These are phyloP conservation scores for Euclidia mi DNA, from an alignment of 2,888 invertebrate species.

Conservation along the genomic window DNA sequence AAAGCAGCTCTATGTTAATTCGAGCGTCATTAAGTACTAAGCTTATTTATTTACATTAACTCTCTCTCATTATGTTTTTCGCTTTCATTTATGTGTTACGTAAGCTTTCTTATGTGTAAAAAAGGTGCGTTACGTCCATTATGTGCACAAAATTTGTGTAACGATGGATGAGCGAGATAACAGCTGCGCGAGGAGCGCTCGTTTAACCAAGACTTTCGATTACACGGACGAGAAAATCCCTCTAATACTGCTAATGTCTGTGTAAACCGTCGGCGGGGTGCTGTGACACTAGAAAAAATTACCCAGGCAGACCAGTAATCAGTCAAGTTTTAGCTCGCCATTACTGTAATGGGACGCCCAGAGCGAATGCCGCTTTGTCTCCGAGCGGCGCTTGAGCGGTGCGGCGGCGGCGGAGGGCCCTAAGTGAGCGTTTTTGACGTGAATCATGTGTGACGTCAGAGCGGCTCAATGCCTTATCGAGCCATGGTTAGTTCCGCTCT, in stretches of 20 bases:
- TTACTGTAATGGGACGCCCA: conserved; percentile 80
- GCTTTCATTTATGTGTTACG: conserved; percentile 20
- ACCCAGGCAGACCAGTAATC: conserved; percentile 78
- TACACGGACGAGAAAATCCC: conserved; percentile 72
- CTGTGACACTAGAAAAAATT: conserved; percentile 78
- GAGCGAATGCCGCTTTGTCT: conserved; percentile 73
- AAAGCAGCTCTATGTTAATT: no score
- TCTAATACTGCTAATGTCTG: conserved; percentile 76
- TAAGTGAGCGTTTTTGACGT: conserved; percentile 46
- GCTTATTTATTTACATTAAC: conserved; percentile 19
- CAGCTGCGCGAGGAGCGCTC: conserved; percentile 39
- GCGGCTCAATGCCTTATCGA: conserved; percentile 45
- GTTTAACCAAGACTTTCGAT: conserved; percentile 72
- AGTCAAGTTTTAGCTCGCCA: conserved; percentile 84
- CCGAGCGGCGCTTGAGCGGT: conserved; percentile 63
- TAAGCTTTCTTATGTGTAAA: conserved; percentile 15
- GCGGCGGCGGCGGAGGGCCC: conserved; percentile 31
- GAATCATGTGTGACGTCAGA: conserved; percentile 36
- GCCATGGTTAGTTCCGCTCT: conserved; percentile 43
- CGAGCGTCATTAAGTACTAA: neutral
- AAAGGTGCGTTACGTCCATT: conserved; percentile 27
- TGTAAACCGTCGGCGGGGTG: conserved; percentile 54
- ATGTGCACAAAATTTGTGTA: conserved; percentile 37
- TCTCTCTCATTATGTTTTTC: conserved; percentile 18
- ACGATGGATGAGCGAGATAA: conserved; percentile 47